Evolutionary conservation across 2,113 vertebrate genomes (phyloP).

Genomic region (Myanophis thanlyinensis): DNA sequence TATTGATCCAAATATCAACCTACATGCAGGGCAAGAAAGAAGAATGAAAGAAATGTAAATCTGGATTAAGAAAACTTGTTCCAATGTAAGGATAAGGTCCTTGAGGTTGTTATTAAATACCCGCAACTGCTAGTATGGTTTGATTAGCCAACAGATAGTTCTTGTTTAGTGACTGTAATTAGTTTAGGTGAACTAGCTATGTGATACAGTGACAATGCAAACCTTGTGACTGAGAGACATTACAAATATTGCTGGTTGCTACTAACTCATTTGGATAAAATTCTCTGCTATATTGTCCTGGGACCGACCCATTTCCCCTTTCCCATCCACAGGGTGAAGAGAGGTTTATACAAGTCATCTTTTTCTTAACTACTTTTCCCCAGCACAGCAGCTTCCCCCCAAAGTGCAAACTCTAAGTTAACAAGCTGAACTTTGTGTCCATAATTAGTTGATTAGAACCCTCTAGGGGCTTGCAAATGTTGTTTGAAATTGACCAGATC

Average conservation of each 20-base stretch:
- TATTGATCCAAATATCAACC: neutral
- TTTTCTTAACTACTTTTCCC: neutral
- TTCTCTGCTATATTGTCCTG: neutral
- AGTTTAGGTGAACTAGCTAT: neutral
- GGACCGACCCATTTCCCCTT: neutral
- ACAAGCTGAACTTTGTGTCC: neutral
- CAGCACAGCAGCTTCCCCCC: too few species aligned
- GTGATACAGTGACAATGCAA: neutral
- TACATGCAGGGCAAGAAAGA: neutral
- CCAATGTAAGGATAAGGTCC: neutral
- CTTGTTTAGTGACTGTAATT: neutral
- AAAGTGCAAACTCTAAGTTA: neutral
- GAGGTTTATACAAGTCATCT: neutral
- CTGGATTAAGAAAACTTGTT: neutral
- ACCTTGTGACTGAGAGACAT: neutral
- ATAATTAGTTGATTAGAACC: neutral
- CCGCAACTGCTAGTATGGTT: neutral
- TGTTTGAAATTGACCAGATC: neutral
- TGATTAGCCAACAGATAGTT: neutral
- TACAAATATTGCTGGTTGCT: neutral
- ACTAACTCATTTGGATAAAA: neutral
- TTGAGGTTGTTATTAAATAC: neutral
- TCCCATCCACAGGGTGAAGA: neutral
- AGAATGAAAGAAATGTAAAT: neutral
- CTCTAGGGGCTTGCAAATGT: neutral